Base-by-base conservation (phyloP, 2,113 vertebrate genomes). In the Lota lota region DNA sequence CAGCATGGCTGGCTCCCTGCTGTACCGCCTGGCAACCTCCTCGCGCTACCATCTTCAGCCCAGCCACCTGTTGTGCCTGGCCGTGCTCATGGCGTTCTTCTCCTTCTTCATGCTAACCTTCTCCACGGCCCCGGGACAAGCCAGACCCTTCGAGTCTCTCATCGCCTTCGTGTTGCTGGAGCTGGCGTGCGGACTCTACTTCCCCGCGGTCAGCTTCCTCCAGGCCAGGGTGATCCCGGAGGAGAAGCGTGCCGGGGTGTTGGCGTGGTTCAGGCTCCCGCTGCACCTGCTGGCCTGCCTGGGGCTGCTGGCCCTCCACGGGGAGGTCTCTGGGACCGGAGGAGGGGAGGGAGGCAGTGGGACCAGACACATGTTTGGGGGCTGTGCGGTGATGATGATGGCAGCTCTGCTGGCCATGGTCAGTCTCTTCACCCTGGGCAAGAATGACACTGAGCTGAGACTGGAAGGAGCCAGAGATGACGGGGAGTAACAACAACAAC, bases 31-130 rank as follows among this genome's bases (percentile, higher is more conserved):
- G 0, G 95, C 95, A 10, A 92, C 95, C 20, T 96, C 95, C 40
- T 88, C 90, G 61, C 92, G 87, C 15, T 96, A 95, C 81, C 92
- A 79, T 64, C 92, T 97, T 0, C 96, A 97, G 68, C 96, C 96
- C 0, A 90, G 94, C 68, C 95, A 95, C 66, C 87, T 97, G 0
- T 92, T 97, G 14, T 94, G 93, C 64, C 79, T 97, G 10, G 92
- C 96, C 0, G 93, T 96, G 21, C 90, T 97, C 67, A 92, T 97
- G 65, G 92, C 95, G 0, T 95, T 96, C 83, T 95, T 96, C 82
- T 94, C 96, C 57, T 93, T 96, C 80, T 96, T 96, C 88, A 95
- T 96, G 95, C 88, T 98, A 75, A 93, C 90, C 8, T 96, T 97
- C 86, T 96, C 95, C 66, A 98, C 96, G 0, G 90, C 81, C 14